Evolutionary conservation across 2,113 vertebrate genomes (phyloP), one percentile per base, ranked within the genome.

Genomic region (Phaetusa simplex): DNA sequence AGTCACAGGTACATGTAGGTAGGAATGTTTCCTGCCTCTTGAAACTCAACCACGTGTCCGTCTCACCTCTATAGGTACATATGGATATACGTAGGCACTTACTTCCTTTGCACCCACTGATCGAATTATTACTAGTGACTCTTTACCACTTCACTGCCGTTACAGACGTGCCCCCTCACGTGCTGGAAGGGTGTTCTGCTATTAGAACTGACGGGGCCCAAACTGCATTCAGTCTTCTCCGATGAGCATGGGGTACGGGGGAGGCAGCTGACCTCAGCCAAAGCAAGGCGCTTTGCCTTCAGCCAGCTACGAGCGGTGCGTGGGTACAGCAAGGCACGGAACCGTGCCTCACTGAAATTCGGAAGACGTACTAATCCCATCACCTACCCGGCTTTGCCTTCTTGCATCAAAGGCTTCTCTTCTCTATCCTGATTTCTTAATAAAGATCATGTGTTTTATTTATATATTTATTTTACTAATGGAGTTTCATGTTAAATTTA

Each of bases 381-480:
- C 62, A 50, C 69, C 85, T 86, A 79, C 50, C 64, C 55, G 70
- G 55, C 86, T 65, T 88, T 72, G 88, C 93, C 53, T 77, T 86
- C 74, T 89, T 84, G 86, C 82, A 95, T 96, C 93, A 90, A 96
- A 97, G 90, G 11, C 71, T 95, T 87, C 38, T 61, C 91, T 96
- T 83, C 81, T 43, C 82, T 49, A 59, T 38, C 85, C 81, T 86
- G 92, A 81, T 74, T 97, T 89, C 94, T 95, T 95, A 93, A 95
- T 94, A 96, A 96, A 81, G 47, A 93, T 74, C 19, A 11, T 32
- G 73, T 52, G 50, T 84, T 90, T 87, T 78, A 67, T 96, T 94
- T 92, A 88, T 86, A 94, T 82, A 92, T 97, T 97, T 96, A 69
- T 97, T 95, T 94, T 93, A 52, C 76, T 97, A 94, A 95, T 91